These are phyloP conservation scores for Periplaneta americana DNA, from an alignment of 1,140 invertebrate species.

Conservation along the genomic window DNA sequence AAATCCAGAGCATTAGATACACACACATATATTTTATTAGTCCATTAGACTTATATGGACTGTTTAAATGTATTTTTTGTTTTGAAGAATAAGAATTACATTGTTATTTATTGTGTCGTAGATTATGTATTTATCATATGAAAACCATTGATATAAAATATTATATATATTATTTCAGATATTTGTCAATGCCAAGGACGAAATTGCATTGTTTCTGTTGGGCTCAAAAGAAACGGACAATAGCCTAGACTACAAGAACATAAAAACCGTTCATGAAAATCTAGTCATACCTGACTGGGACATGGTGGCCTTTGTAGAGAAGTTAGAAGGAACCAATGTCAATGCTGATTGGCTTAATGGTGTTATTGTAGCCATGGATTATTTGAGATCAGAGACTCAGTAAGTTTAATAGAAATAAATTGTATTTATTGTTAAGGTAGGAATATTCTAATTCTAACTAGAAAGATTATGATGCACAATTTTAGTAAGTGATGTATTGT, in stretches of 20 bases:
- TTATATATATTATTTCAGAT: slow-evolving; percentile 32
- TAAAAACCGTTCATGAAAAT: slow-evolving; percentile 31
- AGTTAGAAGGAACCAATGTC: slow-evolving; percentile 31
- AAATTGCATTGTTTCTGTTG: slow-evolving; percentile 41
- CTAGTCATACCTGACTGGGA: slow-evolving; percentile 39
- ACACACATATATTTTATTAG: too few species aligned
- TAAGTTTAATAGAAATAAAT: slow-evolving; percentile 33
- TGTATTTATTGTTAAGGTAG: too few species aligned
- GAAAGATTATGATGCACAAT: too few species aligned
- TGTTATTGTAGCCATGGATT: slow-evolving; percentile 42
- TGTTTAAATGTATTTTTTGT: too few species aligned
- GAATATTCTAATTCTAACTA: too few species aligned
- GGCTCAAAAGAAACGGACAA: slow-evolving; percentile 43
- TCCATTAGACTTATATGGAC: too few species aligned
- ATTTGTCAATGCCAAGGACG: slow-evolving; percentile 46
- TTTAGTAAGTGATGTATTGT: too few species aligned
- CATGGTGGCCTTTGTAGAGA: slow-evolving; percentile 37
- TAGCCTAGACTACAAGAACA: slow-evolving; percentile 39
- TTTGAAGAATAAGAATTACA: too few species aligned
- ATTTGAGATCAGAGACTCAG: slow-evolving; percentile 36
- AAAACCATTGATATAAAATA: background rate
- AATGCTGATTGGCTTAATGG: slow-evolving; percentile 45
- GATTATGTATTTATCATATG: too few species aligned
- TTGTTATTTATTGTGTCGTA: too few species aligned
- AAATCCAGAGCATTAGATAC: too few species aligned